Conservation (phyloP, 2,888 invertebrate species). For the Julus scanicus region DNA sequence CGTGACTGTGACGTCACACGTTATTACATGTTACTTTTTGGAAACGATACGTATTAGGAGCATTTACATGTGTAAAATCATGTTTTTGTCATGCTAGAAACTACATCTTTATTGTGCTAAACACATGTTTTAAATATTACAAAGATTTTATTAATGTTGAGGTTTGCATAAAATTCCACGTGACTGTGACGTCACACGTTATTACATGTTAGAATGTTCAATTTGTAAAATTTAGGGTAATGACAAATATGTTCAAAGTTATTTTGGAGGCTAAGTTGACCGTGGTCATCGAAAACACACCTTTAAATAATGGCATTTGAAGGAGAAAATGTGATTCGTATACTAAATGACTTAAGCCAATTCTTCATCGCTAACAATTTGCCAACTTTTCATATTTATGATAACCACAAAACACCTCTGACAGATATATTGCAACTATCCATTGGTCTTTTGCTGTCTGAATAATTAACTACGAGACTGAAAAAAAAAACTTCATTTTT, state of each 20-base stretch:
- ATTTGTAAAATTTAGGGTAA: too few species aligned
- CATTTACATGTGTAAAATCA: too few species aligned
- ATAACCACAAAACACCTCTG: slow-evolving; percentile 20
- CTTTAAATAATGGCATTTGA: background rate
- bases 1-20: too few species aligned
- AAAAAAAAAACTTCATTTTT: background rate
- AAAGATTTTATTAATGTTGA: too few species aligned
- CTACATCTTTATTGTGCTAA: too few species aligned
- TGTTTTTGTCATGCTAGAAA: too few species aligned
- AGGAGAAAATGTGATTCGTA: background rate
- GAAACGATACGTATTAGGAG: too few species aligned
- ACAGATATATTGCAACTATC: slow-evolving; percentile 11
- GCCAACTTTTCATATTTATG: slow-evolving; percentile 35
- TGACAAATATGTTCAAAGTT: background rate
- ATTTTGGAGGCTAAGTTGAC: background rate
- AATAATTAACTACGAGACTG: slow-evolving; percentile 14
- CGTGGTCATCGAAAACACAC: background rate
- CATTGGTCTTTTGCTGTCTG: background rate
- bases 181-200: too few species aligned
- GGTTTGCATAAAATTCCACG: too few species aligned
- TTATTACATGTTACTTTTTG: too few species aligned
- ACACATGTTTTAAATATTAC: too few species aligned
- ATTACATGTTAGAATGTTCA: too few species aligned
- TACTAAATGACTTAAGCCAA: background rate
- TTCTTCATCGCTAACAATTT: background rate